Conservation (phyloP, 2,888 invertebrate species). For the Gandaritis pyraliata region DNA sequence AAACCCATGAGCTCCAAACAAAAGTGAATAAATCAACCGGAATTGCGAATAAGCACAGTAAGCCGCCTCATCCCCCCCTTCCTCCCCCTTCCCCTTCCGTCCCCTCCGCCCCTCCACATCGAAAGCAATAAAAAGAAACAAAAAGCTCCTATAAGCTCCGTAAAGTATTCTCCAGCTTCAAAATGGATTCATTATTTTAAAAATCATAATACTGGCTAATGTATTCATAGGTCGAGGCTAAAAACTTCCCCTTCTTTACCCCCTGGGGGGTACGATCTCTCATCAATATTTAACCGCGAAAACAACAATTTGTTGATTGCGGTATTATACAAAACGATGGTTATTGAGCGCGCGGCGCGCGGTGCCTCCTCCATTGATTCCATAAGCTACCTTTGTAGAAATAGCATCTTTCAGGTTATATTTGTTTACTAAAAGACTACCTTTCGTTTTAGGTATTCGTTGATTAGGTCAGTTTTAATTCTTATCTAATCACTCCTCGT, state of each 20-base stretch:
- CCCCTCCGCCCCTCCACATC: background rate
- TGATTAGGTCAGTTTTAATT: too few species aligned
- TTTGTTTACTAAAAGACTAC: too few species aligned
- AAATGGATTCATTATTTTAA: slow-evolving; percentile 48
- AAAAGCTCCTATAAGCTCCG: slow-evolving; percentile 24
- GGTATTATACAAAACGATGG: slow-evolving; percentile 45
- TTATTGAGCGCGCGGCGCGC: slow-evolving; percentile 30
- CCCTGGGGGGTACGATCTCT: slow-evolving; percentile 32
- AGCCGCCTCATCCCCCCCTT: background rate
- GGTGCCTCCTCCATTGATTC: background rate
- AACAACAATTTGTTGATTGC: slow-evolving; percentile 54
- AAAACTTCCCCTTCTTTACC: slow-evolving; percentile 35
- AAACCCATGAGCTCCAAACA: background rate
- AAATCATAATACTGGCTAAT: slow-evolving; percentile 52
- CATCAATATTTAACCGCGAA: slow-evolving; percentile 51
- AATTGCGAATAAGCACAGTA: background rate
- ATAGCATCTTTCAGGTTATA: too few species aligned
- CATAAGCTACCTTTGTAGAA: too few species aligned
- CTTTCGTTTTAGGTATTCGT: too few species aligned
- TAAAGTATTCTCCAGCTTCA: slow-evolving; percentile 28
- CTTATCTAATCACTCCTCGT: too few species aligned
- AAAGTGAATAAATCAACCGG: slow-evolving; percentile 2
- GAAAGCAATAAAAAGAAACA: slow-evolving; percentile 16
- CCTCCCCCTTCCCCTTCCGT: too few species aligned
- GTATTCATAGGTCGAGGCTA: slow-evolving; percentile 57